These are phyloP conservation scores for Drosophila demipolita DNA, from an alignment of 2,888 invertebrate genomes.

Conservation along the genomic window DNA sequence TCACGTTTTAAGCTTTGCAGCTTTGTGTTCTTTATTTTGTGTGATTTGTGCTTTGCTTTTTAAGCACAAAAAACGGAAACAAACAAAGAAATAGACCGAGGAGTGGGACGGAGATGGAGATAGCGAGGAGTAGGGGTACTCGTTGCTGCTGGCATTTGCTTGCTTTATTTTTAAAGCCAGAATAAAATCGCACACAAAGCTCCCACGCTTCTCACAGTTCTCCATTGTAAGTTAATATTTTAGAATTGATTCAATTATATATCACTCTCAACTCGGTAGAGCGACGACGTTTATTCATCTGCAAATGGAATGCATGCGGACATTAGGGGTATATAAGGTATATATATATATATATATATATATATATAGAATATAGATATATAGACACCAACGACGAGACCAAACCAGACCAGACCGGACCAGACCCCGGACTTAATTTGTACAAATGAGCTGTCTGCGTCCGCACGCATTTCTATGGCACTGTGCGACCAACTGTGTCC, in stretches of 20 bases:
- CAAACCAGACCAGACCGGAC: not conserved
- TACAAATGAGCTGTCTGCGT: constrained; percentile 45
- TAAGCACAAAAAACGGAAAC: constrained; percentile 22
- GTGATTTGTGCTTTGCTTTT: constrained; percentile 33
- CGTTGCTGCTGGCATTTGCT: constrained; percentile 21
- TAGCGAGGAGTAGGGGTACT: not conserved
- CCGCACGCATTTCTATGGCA: constrained; percentile 48
- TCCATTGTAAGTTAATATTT: constrained; percentile 66
- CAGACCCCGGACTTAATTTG: constrained; percentile 48
- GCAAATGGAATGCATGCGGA: constrained; percentile 23
- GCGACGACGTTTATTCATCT: constrained; percentile 9
- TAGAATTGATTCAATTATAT: constrained; percentile 70
- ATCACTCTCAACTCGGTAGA: constrained; percentile 22
- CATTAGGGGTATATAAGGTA: constrained; percentile 24
- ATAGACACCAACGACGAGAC: constrained; percentile 6
- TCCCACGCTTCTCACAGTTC: constrained; percentile 55
- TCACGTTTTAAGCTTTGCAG: constrained; percentile 72
- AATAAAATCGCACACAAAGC: constrained; percentile 26
- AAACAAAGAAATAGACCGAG: constrained; percentile 4
- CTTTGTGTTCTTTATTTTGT: constrained; percentile 60
- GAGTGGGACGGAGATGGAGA: not conserved
- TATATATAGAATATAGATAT: constrained; percentile 14
- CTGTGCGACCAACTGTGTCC: not conserved
- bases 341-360: constrained; percentile 9
- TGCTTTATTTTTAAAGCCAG: constrained; percentile 27